phyloP scores from a whole-genome alignment of 2,888 invertebrate species.

The Pollenia labialis region DNA sequence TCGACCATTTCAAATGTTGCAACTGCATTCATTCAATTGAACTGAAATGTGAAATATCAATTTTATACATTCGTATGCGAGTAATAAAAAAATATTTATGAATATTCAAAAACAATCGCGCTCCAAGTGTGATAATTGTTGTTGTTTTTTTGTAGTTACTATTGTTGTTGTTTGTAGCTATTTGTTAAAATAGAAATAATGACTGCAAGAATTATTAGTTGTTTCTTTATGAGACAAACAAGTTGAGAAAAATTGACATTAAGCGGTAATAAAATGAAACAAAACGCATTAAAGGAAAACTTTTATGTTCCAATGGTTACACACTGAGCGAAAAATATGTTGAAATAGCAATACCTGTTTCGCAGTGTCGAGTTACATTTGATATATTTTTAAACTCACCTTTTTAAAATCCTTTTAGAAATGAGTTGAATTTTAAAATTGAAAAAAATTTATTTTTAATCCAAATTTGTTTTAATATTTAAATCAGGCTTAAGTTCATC shows the following conservation, averaged over 20 bases:
- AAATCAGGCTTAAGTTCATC: too few relatives aligned
- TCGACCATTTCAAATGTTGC: slow-evolving; percentile 17
- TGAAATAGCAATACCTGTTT: too few relatives aligned
- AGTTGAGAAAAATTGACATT: slow-evolving; percentile 48
- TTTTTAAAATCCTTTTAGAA: too few relatives aligned
- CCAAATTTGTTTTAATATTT: too few relatives aligned
- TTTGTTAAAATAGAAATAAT: slow-evolving; percentile 55
- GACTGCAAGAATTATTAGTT: slow-evolving; percentile 18
- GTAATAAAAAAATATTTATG: slow-evolving; percentile 42
- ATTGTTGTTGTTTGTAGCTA: slow-evolving; percentile 35
- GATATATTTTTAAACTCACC: too few relatives aligned
- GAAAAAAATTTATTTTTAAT: too few relatives aligned
- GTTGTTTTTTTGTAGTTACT: not conserved
- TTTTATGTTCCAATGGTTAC: not conserved
- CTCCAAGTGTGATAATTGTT: slow-evolving; percentile 11
- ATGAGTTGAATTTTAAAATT: too few relatives aligned
- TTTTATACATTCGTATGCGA: slow-evolving; percentile 28
- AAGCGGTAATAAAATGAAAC: slow-evolving; percentile 42
- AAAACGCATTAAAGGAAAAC: slow-evolving; percentile 39
- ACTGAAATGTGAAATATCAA: slow-evolving; percentile 33
- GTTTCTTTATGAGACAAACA: slow-evolving; percentile 26
- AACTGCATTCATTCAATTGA: slow-evolving; percentile 25
- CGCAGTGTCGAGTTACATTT: too few relatives aligned
- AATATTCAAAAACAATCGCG: slow-evolving; percentile 31
- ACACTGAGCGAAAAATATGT: slow-evolving; percentile 36